Evolutionary conservation across 2,888 invertebrate genomes (phyloP), one percentile per base, ranked within the genome.

Genomic region (Perizoma flavofasciatum): DNA sequence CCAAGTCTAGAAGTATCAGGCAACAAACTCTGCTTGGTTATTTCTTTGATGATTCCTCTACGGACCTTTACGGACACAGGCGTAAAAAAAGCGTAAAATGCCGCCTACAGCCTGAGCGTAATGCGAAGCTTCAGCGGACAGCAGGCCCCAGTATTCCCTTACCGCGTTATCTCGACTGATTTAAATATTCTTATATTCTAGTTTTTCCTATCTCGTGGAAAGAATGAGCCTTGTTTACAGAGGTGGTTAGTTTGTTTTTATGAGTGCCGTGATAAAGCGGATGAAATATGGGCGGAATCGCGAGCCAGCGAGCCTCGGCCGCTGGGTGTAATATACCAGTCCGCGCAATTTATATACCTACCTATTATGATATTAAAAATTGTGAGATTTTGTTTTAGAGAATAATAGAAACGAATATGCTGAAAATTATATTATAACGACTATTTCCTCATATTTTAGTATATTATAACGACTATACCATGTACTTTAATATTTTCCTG

Each of bases 121-220:
- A 6, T 37, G 7, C 41, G 9, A n/a, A 8, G 61, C 43, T 61
- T 7, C 47, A 44, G 50, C n/a, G 34, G 49, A 47, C 39, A 5
- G 8, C 34, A 10, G 4, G 44, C 50, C 48, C 7, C 46, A 45
- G 57, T 59, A 56, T 60, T 63, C 58, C 49, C 58, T 49, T 46
- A 53, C 54, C 58, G 45, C 59, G 55, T 57, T 68, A 68, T 66
- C 66, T 63, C 59, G 34, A 49, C 64, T 64, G 58, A 68, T 68
- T 68, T 68, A 65, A 66, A 68, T 68, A 66, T 68, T 68, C 63
- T 65, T 68, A 61, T 61, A 61, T 61, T 61, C 59, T 65, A 66
- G 68, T 66, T 64, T 64, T 61, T 59, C 63, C 54, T 66, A 65
- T 68, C 68, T 63, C 55, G 49, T 51, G 59, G 55, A 56, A 65